Evolutionary conservation across 2,888 invertebrate species (phyloP), one percentile per base, ranked within the genome.

Genomic region (Darwinula stevensoni): DNA sequence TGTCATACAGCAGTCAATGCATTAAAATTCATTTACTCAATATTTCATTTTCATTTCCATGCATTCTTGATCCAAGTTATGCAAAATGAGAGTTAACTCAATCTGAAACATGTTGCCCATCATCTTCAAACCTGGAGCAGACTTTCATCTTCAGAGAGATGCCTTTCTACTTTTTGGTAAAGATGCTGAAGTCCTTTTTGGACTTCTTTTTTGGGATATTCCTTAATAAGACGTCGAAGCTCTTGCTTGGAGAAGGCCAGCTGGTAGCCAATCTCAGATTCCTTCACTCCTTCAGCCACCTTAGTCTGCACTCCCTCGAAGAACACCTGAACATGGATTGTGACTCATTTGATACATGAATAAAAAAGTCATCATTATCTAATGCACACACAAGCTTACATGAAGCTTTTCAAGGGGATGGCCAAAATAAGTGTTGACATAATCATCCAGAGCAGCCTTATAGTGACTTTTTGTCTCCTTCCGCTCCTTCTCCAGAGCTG

Each of bases 221-320:
- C 72, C 41, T 72, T 73, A 36, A 91, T 84, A 28, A 88, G 76
- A 52, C 84, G 78, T 35, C 84, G 64, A 41, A 97, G 59, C 56
- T 94, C 91, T 54, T 84, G 82, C 56, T 91, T 86, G 49, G 82
- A 86, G 55, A 75, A 94, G 22, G 84, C 86, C 56, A 86, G 67
- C 57, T 94, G 91, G 58, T 82, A 97, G 47, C 88, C 80, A 34
- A 97, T 80, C 60, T 97, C 94, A 27, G 86, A 80, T 47, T 80
- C 78, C 50, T 84, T 86, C 31, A 86, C 82, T 33, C 97, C 94
- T 45, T 73, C 69, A 33, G 75, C 72, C 37, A 94, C 82, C 49
- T 76, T 74, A 38, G 70, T 71, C 53, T 86, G 71, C 33, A 97
- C 86, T 31, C 88, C 86, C 52, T 97, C 94, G 49, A 97, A 91